Evolutionary conservation across 2,113 vertebrate species (phyloP), one percentile per base, ranked within the genome.

Genomic region (Bubo bubo): DNA sequence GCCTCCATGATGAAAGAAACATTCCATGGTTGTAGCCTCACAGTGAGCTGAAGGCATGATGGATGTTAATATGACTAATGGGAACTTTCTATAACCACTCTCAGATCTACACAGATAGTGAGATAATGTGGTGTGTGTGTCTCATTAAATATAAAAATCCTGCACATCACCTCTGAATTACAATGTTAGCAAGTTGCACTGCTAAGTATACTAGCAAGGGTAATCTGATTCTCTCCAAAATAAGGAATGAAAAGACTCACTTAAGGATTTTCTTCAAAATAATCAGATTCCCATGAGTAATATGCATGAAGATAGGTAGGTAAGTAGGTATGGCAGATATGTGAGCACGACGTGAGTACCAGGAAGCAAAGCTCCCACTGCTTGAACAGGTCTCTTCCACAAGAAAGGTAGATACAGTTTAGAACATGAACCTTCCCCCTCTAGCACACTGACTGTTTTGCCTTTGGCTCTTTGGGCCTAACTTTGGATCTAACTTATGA

Each of bases 101-200:
- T 86, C 81, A 43, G 58, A 95, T 97, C 49, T 63, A 73, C 13
- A 17, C 95, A 96, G 95, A 97, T 96, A 93, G 93, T 23, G 24
- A 96, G 91, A 97, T 95, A 90, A 92, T 85, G 73, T 53, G 60
- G 86, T 91, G 90, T 95, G 75, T 86, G 87, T 77, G 84, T 96
- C 97, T 95, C 94, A 92, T 90, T 97, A 95, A 95, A 87, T 96
- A 72, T 82, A 86, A 94, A 96, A 95, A 94, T 88, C 84, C 74
- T 92, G 77, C 81, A 95, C 37, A 50, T 77, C 94, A 80, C 76
- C 73, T 85, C 86, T 95, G 93, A 95, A 88, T 95, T 89, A 95
- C 37, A 82, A 80, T 79, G 67, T 94, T 75, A 95, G 71, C 88
- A 95, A 75, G 58, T 60, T 94, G 58, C 59, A 74, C 27, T 56